These are phyloP conservation scores for Anhinga anhinga DNA, from an alignment of 2,113 vertebrate species.

Conservation along the genomic window DNA sequence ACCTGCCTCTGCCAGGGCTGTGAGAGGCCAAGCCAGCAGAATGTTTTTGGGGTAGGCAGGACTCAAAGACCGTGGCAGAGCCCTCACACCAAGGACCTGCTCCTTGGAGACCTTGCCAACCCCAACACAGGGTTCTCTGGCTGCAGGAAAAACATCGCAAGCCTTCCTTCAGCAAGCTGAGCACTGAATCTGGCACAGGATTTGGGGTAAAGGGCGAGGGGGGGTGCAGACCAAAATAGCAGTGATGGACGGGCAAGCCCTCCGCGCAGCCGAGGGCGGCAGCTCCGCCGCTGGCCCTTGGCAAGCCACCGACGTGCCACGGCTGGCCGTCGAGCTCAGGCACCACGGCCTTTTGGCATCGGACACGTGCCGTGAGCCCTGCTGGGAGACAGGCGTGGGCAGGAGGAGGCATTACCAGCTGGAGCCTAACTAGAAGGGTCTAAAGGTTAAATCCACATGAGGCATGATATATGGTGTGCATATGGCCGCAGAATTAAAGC, in stretches of 20 bases:
- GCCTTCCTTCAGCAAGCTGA: neutral
- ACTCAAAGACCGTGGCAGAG: accelerated
- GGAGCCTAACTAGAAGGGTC: neutral
- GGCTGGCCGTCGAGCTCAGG: neutral
- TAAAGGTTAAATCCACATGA: neutral
- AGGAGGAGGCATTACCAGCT: neutral
- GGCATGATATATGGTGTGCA: neutral
- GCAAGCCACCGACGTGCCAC: neutral
- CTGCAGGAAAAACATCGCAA: neutral
- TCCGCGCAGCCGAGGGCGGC: accelerated
- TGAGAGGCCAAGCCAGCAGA: accelerated
- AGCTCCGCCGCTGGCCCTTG: neutral
- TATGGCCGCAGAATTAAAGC: neutral
- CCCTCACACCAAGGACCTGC: neutral
- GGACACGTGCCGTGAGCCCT: accelerated
- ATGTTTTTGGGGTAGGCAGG: neutral
- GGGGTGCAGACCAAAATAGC: neutral
- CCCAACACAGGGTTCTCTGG: neutral
- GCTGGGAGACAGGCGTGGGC: accelerated
- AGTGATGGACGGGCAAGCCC: neutral
- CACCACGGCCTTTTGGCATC: accelerated
- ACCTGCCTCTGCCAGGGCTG: accelerated
- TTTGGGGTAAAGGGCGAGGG: accelerated
- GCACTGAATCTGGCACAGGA: neutral
- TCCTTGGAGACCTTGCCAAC: neutral